Base-by-base conservation (phyloP, 1,140 invertebrate genomes). In the Drosophila miranda region DNA sequence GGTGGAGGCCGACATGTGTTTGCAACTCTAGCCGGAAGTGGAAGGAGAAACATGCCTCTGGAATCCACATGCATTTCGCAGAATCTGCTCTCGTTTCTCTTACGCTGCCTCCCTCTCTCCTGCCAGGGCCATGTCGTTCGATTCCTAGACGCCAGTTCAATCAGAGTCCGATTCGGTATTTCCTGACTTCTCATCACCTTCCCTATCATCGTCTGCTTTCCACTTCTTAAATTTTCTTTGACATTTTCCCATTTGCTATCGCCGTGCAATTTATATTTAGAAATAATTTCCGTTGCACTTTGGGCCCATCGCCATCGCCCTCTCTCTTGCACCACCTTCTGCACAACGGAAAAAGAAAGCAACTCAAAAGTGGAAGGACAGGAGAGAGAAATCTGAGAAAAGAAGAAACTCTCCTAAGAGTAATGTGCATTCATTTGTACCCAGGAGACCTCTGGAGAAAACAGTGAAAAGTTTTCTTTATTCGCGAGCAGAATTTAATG, bases 221-320 rank as follows among this genome's bases (percentile, higher is more conserved):
- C 5, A 6, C 28, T 57, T 26, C 38, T 64, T 48, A 42, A 58
- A 44, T 52, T 54, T 34, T 55, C 50, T 51, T 74, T 75, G 70
- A 66, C 69, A 58, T 73, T 73, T 57, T 60, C 30, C 69, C 28
- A 54, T 42, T 71, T 62, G 38, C 52, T 45, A 58, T 64, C 51
- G 14, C 43, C 13, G 8, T 34, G 38, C 44, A 61, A 44, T 57
- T 66, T 54, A 50, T 59, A 73, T 59, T 73, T 66, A 14, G 53
- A 59, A 72, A 66, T 66, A 75, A 73, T 64, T 75, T 73, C 53
- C 53, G 53, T 42, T 72, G 71, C 68, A 72, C 57, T 72, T 57
- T 23, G 34, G 13, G 0, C 43, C 41, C 30, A 34, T 11, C 9
- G 30, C 9, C 8, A 8, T 11, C 30, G 0, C 8, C 19, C 19